These are phyloP conservation scores for Scomberomorus guttatus DNA, from an alignment of 2,797 vertebrate species.

Conservation along the genomic window DNA sequence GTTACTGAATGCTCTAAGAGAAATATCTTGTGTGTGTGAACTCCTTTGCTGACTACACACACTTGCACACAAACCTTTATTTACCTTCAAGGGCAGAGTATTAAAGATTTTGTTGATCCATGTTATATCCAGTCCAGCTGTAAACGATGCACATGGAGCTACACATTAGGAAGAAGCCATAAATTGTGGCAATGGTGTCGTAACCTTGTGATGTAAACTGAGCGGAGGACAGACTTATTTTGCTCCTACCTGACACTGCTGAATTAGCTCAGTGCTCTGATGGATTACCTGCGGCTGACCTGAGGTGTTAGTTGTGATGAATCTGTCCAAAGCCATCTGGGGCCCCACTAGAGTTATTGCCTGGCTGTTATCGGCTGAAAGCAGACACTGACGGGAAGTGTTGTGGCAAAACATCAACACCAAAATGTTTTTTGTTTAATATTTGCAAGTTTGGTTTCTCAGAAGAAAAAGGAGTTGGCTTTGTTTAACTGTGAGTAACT, in stretches of 20 bases:
- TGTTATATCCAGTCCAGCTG: conserved; percentile 4
- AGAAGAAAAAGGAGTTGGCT: background rate
- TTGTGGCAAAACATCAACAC: conserved; percentile 83
- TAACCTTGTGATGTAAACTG: conserved; percentile 73
- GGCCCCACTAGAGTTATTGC: conserved; percentile 91
- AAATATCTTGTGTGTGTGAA: background rate
- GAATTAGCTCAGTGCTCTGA: conserved; percentile 90
- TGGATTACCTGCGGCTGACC: conserved; percentile 94
- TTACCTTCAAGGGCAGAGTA: conserved; percentile 19
- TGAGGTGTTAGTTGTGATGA: conserved; percentile 91
- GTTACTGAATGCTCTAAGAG: conserved; percentile 24
- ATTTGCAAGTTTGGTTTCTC: conserved; percentile 65
- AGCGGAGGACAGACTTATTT: conserved; percentile 57
- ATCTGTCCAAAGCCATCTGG: conserved; percentile 96
- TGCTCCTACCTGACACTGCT: conserved; percentile 74
- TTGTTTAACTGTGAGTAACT: conserved; percentile 5
- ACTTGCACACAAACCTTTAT: conserved; percentile 8
- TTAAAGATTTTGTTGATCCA: conserved; percentile 15
- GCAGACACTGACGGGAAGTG: conserved; percentile 85
- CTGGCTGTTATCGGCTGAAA: conserved; percentile 89
- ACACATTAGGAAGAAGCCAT: conserved; percentile 43
- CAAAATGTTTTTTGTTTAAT: conserved; percentile 84
- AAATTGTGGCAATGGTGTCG: conserved; percentile 69
- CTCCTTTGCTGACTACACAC: background rate
- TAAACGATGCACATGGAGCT: conserved; percentile 2